These are phyloP conservation scores for Holothuria scabra DNA, from an alignment of 53 echinoderm and acorn worm genomes.

Conservation along the genomic window DNA sequence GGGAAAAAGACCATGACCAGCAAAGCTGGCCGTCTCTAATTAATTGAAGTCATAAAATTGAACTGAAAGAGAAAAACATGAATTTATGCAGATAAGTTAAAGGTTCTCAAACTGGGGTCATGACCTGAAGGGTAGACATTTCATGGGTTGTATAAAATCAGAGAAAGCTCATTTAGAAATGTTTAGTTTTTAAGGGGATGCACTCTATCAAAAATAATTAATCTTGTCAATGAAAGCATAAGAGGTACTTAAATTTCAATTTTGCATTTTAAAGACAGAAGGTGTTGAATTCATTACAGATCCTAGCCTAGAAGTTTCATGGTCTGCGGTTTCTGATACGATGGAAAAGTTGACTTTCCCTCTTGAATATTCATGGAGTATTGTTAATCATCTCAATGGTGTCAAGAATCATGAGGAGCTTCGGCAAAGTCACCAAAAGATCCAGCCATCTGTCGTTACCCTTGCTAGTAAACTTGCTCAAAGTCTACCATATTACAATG, in stretches of 20 bases:
- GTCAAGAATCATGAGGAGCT: slow-evolving; percentile 77
- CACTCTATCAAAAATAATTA: too few species aligned
- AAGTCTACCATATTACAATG: slow-evolving; percentile 72
- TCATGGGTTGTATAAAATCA: too few species aligned
- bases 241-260: neutral
- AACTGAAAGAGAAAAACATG: too few species aligned
- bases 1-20: too few species aligned
- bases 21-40: too few species aligned
- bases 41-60: too few species aligned
- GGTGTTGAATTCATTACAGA: neutral
- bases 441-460: slow-evolving; percentile 79
- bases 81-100: too few species aligned
- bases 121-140: too few species aligned
- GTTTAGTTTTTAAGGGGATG: too few species aligned
- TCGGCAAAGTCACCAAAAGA: slow-evolving; percentile 72
- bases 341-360: slow-evolving; percentile 75
- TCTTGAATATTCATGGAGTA: slow-evolving; percentile 80
- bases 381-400: slow-evolving; percentile 80
- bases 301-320: slow-evolving; percentile 56
- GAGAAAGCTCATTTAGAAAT: too few species aligned
- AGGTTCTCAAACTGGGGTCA: too few species aligned
- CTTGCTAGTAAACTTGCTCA: slow-evolving; percentile 73
- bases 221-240: too few species aligned
- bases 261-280: neutral
- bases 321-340: slow-evolving; percentile 71